Evolutionary conservation across 2,797 vertebrate genomes (phyloP).

Genomic region (Spinibarbus caldwelli): DNA sequence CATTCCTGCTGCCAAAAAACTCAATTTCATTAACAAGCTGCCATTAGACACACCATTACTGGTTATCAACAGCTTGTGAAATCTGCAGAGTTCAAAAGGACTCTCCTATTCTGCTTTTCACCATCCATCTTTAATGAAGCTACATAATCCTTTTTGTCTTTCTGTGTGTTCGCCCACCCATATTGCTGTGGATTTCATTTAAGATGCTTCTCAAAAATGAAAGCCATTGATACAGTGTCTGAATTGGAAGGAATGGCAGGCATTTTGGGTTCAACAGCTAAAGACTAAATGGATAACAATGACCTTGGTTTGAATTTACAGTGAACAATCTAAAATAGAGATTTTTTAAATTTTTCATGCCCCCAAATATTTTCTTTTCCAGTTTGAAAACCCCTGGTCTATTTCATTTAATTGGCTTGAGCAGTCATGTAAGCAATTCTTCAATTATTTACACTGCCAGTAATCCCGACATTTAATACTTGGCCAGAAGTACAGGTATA

Average conservation of each 20-base stretch:
- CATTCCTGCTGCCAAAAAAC: conserved; percentile 11
- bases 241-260: not conserved
- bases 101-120: not conserved
- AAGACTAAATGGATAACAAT: not conserved
- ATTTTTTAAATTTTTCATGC: not conserved
- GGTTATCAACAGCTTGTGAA: conserved; percentile 18
- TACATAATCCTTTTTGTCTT: not conserved
- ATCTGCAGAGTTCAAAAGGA: conserved; percentile 1
- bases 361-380: not conserved
- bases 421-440: not conserved
- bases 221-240: not conserved
- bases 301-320: not conserved
- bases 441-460: not conserved
- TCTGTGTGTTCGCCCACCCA: not conserved
- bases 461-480: not conserved
- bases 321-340: too few relatives aligned
- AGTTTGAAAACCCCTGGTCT: not conserved
- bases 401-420: not conserved
- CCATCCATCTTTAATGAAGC: not conserved
- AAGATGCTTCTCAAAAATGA: not conserved
- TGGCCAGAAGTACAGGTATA: not conserved
- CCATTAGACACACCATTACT: conserved; percentile 3
- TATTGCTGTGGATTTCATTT: not conserved
- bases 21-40: not conserved
- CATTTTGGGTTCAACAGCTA: not conserved